Evolutionary conservation across 2,797 vertebrate genomes (phyloP).

Genomic region (Tragelaphus eurycerus): DNA sequence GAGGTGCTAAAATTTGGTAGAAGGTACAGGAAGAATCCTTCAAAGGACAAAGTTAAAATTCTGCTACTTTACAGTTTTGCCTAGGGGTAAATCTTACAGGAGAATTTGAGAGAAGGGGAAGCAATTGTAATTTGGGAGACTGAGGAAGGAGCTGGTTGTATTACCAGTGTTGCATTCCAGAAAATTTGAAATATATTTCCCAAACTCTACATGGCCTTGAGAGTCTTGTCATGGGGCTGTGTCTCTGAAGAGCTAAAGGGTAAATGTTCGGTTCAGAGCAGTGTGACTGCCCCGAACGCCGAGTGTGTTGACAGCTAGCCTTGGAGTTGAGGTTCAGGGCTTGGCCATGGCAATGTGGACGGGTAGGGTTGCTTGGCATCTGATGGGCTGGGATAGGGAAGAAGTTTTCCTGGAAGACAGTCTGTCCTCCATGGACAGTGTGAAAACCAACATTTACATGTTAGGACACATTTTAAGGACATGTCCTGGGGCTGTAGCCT

Average conservation of each 20-base stretch:
- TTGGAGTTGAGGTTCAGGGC: not conserved
- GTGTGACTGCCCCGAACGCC: not conserved
- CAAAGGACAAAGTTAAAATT: not conserved
- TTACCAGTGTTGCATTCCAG: not conserved
- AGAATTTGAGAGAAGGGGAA: not conserved
- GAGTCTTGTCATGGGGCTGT: not conserved
- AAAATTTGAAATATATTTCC: not conserved
- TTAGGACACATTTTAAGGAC: not conserved
- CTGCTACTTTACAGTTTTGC: not conserved
- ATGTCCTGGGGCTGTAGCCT: not conserved
- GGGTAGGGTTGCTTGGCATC: fast-evolving
- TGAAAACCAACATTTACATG: not conserved
- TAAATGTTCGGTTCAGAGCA: not conserved
- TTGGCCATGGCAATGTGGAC: not conserved
- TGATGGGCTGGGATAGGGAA: not conserved
- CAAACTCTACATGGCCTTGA: not conserved
- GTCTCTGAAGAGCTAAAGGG: not conserved
- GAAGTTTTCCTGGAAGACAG: not conserved
- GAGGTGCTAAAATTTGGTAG: not conserved
- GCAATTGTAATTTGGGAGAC: not conserved
- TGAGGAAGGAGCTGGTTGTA: not conserved
- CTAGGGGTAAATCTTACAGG: not conserved
- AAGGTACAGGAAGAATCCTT: not conserved
- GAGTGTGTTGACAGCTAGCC: not conserved
- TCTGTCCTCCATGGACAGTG: not conserved